Base-by-base conservation (phyloP, 2,797 vertebrate genomes). In the Phrynocephalus vlangalii region DNA sequence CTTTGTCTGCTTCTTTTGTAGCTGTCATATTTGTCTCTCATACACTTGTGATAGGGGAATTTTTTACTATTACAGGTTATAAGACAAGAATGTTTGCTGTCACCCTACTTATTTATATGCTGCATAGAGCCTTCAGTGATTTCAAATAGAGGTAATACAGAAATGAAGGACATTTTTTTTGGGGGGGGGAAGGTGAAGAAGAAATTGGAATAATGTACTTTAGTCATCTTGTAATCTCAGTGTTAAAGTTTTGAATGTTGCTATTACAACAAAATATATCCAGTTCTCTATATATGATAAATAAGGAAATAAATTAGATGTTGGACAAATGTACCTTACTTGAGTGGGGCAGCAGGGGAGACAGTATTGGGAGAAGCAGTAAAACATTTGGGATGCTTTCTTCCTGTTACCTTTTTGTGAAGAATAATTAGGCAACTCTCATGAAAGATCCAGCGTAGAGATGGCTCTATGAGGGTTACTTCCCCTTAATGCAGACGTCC, bases 1-100 rank as follows among this genome's bases (percentile, higher is more conserved):
- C 73, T 83, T 87, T 82, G 72, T 50, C 38, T 33, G 10, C 33
- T 87, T 87, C 24, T 73, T 87, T 87, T 68, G 63, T 70, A 60
- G 30, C 63, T 66, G 33, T 80, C 80, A 87, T 82, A 82, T 77
- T 83, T 82, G 15, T 67, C 71, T 82, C 72, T 76, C 60, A 82
- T 75, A 81, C 38, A 48, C 13, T 82, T 50, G 33, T 81, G 79
- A 81, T 56, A 70, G 48, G 63, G 73, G 15, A 84, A 82, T 68
- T 70, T 86, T 77, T 87, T 38, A 70, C 63, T 82, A 68, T 83
- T 82, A 44, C 22, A 83, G 63, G 63, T 82, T 77, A 73, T 83
- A 87, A 79, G 68, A 63, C 33, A 86, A 56, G 80, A 60, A 68
- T n/a, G 63, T 76, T 77, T 70, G 72, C 63, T 77, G n/a, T 38